Evolutionary conservation across 1,140 invertebrate genomes (phyloP).

Genomic region (Paraescarpia echinospica): DNA sequence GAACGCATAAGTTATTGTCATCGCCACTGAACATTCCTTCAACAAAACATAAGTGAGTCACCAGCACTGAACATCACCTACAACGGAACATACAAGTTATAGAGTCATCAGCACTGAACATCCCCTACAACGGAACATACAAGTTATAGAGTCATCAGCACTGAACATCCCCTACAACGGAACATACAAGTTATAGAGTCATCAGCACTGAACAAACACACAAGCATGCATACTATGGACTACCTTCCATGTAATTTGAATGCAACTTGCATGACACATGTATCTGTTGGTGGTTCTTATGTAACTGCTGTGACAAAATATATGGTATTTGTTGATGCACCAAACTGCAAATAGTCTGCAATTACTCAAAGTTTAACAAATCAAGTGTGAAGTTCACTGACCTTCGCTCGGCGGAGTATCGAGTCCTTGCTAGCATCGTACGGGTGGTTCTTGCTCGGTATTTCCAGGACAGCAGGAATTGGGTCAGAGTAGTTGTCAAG

Average conservation of each 20-base stretch:
- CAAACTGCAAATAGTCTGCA: too few relatives aligned
- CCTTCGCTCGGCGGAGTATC: slow-evolving; percentile 90
- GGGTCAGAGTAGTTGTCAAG: slow-evolving; percentile 92
- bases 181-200: slow-evolving; percentile 25
- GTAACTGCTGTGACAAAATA: too few relatives aligned
- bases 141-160: slow-evolving; percentile 55
- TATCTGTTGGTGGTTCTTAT: too few relatives aligned
- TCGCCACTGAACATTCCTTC: slow-evolving; percentile 7
- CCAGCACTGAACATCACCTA: slow-evolving; percentile 9
- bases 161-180: slow-evolving; percentile 60
- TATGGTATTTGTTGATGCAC: too few relatives aligned
- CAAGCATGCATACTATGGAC: too few relatives aligned
- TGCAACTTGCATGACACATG: too few relatives aligned
- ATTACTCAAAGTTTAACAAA: too few relatives aligned
- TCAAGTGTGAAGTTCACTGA: slow-evolving; percentile 45
- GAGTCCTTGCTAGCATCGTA: slow-evolving; percentile 99
- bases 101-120: neutral
- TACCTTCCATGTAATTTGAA: too few relatives aligned
- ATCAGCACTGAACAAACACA: neutral
- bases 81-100: neutral
- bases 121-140: neutral
- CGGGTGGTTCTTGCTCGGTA: slow-evolving; percentile 98
- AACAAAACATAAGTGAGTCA: slow-evolving; percentile 23
- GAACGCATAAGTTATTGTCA: neutral
- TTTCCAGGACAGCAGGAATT: slow-evolving; percentile 95